phyloP scores from a whole-genome alignment of 2,113 vertebrate species.

The Myocastor coypus region DNA sequence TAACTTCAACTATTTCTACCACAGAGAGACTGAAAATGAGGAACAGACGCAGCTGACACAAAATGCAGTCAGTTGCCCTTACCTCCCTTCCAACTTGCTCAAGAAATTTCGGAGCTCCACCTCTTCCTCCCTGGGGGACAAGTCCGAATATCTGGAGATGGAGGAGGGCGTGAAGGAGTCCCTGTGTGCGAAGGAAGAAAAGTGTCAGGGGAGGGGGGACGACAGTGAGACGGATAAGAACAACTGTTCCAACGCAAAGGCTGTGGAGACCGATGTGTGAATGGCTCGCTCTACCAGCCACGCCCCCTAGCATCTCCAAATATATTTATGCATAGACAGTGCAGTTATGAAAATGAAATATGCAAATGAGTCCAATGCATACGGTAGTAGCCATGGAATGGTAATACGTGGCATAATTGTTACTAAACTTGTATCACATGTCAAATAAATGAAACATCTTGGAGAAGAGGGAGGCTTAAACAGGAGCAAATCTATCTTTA shows the following conservation, averaged over 20 bases:
- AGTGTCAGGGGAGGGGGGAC: conserved; percentile 94
- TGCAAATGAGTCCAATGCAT: conserved; percentile 88
- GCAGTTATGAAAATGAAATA: conserved; percentile 89
- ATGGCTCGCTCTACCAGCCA: conserved; percentile 23
- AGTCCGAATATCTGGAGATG: conserved; percentile 99
- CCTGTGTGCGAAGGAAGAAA: conserved; percentile 94
- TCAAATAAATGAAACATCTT: conserved; percentile 86
- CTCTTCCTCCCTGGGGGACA: conserved; percentile 96
- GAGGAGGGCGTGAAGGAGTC: conserved; percentile 98
- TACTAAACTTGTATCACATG: conserved; percentile 86
- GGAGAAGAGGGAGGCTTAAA: conserved; percentile 83
- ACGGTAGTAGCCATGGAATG: conserved; percentile 86
- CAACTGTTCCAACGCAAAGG: conserved; percentile 95
- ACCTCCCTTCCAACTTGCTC: conserved; percentile 94
- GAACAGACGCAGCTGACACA: conserved; percentile 93
- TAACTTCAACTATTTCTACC: conserved; percentile 99
- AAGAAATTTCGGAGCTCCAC: conserved; percentile 95
- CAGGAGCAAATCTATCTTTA: conserved; percentile 87
- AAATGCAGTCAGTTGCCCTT: conserved; percentile 94
- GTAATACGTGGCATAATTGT: conserved; percentile 86
- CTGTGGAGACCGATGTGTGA: conserved; percentile 99
- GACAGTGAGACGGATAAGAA: conserved; percentile 96
- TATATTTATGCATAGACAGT: conserved; percentile 90
- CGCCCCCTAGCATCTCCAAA: conserved; percentile 83
- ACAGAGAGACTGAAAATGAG: conserved; percentile 97